Evolutionary conservation across 1,140 invertebrate species (phyloP), one percentile per base, ranked within the genome.

Genomic region (Danaus melanippus): DNA sequence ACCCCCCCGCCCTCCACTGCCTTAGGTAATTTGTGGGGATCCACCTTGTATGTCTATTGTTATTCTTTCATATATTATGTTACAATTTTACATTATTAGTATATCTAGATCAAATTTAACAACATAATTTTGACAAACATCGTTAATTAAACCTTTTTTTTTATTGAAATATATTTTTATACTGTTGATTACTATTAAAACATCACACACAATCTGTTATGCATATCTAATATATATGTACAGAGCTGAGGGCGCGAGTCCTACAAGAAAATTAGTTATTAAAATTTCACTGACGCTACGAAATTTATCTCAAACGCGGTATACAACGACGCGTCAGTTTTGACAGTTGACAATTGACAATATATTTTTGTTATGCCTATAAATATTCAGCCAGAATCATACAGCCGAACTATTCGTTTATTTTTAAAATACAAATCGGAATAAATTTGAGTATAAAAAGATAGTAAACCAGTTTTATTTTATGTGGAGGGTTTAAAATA

Each of bases 261-360:
- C 82, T 84, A 84, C 83, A 86, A 86, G 81, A 86, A 86, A 86
- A 86, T 86, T 86, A 86, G 83, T 86, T 86, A 86, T 86, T 86
- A 86, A 86, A 86, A 86, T 86, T 86, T 86, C 83, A 86, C 84
- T 79, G 83, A 84, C 79, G 83, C 81, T 86, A 72, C 74, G 62
- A 85, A 85, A 85, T 85, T 85, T 85, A 85, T 85, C 82, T 85
- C 74, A 66, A 66, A 69, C 71, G 76, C 62, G 66, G 53, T 73
- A 56, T 72, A 77, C 42, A 11, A 1, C 44, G 67, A 55, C 10
- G 4, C n/a, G 47, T 8, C 15, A 2, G 11, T 52, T 42, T 74
- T 74, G 60, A 63, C 60, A 63, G 12, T 71, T 58, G 21, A 32
- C 21, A 32, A 32, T 32, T 32, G 6, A 32, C 21, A 32, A 32